phyloP scores from a whole-genome alignment of 1,140 invertebrate species.

The Myzus persicae region DNA sequence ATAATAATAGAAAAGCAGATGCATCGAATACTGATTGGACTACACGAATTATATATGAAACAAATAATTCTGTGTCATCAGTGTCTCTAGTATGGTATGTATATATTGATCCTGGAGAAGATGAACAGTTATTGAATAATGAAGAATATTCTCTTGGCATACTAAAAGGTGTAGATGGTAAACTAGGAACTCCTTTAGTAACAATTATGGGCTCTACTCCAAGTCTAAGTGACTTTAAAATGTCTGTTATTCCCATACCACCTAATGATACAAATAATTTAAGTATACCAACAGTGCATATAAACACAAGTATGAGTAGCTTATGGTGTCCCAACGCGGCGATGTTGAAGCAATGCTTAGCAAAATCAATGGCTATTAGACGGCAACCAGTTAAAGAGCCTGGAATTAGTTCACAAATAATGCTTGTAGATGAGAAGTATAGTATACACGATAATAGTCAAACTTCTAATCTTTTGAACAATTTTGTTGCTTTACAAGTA shows the following conservation, averaged over 20 bases:
- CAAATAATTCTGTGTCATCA: slow-evolving; percentile 65
- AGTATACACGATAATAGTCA: neutral
- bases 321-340: neutral
- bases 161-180: neutral
- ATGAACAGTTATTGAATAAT: slow-evolving; percentile 60
- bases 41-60: slow-evolving; percentile 77
- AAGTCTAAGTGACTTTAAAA: slow-evolving; percentile 38
- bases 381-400: neutral
- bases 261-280: neutral
- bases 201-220: slow-evolving; percentile 6
- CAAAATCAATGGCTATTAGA: slow-evolving; percentile 5
- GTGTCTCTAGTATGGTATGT: slow-evolving; percentile 70
- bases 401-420: neutral
- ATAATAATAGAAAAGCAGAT: slow-evolving; percentile 81
- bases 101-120: slow-evolving; percentile 69
- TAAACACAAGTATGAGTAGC: slow-evolving; percentile 32
- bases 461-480: neutral
- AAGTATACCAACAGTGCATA: neutral
- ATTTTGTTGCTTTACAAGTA: slow-evolving; percentile 41
- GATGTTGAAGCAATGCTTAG: slow-evolving; percentile 14
- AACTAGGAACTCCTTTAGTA: neutral
- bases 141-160: neutral
- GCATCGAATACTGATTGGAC: slow-evolving; percentile 87
- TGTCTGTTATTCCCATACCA: slow-evolving; percentile 4
- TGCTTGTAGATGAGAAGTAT: neutral